phyloP scores from a whole-genome alignment of 2,797 vertebrate species.

The Champsocephalus esox region DNA sequence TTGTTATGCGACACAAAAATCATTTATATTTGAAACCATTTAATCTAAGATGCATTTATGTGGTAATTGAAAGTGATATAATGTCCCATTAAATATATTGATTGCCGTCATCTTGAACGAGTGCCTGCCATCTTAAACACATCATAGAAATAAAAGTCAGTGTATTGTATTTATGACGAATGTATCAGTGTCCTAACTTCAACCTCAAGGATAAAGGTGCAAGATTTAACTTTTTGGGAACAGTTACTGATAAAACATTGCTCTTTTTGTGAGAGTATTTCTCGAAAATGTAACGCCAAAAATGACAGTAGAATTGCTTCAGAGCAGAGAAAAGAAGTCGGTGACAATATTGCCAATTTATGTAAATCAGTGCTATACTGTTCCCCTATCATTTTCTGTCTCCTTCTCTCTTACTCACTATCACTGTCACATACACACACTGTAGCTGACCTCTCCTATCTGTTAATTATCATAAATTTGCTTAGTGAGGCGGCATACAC shows the following conservation, averaged over 20 bases:
- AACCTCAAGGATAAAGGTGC: not conserved
- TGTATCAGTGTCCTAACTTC: not conserved
- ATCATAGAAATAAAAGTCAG: constrained; percentile 9
- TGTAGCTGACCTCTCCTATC: constrained; percentile 61
- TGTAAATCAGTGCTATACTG: constrained; percentile 49
- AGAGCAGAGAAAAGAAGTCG: constrained; percentile 34
- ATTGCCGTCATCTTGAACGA: not conserved
- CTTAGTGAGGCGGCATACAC: constrained; percentile 55
- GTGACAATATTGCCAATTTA: constrained; percentile 47
- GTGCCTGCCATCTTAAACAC: not conserved
- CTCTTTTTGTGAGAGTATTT: not conserved
- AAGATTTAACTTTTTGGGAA: constrained; percentile 9
- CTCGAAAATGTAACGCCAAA: constrained; percentile 15
- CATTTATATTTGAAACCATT: not conserved
- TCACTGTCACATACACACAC: constrained; percentile 43
- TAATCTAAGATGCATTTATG: not conserved
- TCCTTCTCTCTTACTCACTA: constrained; percentile 39
- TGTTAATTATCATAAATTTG: constrained; percentile 82
- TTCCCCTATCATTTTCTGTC: constrained; percentile 46
- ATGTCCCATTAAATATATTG: not conserved
- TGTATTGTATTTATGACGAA: constrained; percentile 1
- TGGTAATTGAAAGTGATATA: not conserved
- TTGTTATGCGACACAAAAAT: not conserved
- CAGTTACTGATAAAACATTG: not conserved
- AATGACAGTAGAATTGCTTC: constrained; percentile 13